Evolutionary conservation across 2,797 vertebrate genomes (phyloP).

Genomic region (Cyprinodon diabolis): DNA sequence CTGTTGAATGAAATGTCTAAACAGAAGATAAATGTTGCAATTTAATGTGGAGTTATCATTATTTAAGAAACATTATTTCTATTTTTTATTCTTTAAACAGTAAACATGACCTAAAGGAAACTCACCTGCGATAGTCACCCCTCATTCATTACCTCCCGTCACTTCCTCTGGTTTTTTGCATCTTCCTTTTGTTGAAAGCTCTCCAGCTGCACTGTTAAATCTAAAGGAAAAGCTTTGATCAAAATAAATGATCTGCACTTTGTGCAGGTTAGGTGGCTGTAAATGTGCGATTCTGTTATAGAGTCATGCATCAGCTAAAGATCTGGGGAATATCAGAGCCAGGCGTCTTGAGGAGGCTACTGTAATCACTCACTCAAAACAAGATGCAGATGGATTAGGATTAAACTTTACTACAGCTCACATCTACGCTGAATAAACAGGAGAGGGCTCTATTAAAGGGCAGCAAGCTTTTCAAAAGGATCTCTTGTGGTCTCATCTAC

Average conservation of each 20-base stretch:
- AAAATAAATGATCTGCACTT: conserved; percentile 8
- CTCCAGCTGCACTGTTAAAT: background rate
- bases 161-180: conserved; percentile 29
- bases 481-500: conserved; percentile 11
- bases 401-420: conserved; percentile 72
- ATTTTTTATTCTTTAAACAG: background rate
- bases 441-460: conserved; percentile 69
- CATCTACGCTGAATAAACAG: conserved; percentile 63
- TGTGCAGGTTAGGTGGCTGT: background rate
- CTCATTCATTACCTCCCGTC: conserved; percentile 26
- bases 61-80: background rate
- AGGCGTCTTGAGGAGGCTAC: conserved; percentile 55
- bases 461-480: conserved; percentile 49
- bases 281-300: conserved; percentile 19
- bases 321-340: conserved; percentile 23
- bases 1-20: background rate
- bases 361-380: conserved; percentile 78
- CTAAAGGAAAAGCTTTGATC: background rate
- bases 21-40: background rate
- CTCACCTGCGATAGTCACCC: conserved; percentile 59
- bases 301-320: conserved; percentile 3
- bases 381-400: conserved; percentile 83
- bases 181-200: background rate
- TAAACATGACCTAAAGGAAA: background rate
- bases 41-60: background rate